phyloP scores from a whole-genome alignment of 1,140 invertebrate genomes.

The Elymnias hypermnestra region DNA sequence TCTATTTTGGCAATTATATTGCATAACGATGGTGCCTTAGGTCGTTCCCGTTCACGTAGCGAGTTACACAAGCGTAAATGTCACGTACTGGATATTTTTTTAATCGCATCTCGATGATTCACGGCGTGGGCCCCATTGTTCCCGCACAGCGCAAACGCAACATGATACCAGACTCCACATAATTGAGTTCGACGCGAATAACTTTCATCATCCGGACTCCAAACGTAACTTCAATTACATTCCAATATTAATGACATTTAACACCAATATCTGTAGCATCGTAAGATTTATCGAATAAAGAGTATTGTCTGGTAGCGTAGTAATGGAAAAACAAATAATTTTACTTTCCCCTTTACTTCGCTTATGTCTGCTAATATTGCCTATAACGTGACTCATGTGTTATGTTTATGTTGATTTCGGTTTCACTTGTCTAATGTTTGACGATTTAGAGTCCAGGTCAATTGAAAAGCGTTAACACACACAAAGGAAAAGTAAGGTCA shows the following conservation, averaged over 20 bases:
- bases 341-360: slow-evolving; percentile 69
- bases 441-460: not conserved
- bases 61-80: slow-evolving; percentile 57
- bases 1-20: slow-evolving; percentile 68
- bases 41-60: slow-evolving; percentile 54
- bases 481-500: too few species aligned
- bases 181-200: slow-evolving; percentile 43
- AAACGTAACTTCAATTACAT: slow-evolving; percentile 46
- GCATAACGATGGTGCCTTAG: slow-evolving; percentile 52
- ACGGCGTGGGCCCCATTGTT: slow-evolving; percentile 36
- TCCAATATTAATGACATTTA: slow-evolving; percentile 39
- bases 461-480: not conserved
- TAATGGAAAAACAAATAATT: slow-evolving; percentile 56
- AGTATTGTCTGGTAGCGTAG: slow-evolving; percentile 34
- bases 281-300: slow-evolving; percentile 11
- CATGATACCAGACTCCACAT: slow-evolving; percentile 34
- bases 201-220: slow-evolving; percentile 51
- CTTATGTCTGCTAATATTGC: slow-evolving; percentile 53
- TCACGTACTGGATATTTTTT: slow-evolving; percentile 53
- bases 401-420: slow-evolving; percentile 51
- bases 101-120: slow-evolving; percentile 54
- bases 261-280: slow-evolving; percentile 16
- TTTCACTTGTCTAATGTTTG: slow-evolving; percentile 60
- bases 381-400: slow-evolving; percentile 55
- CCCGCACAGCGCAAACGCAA: slow-evolving; percentile 24